phyloP scores from a whole-genome alignment of 2,113 vertebrate genomes.

The Phoenicopterus ruber region DNA sequence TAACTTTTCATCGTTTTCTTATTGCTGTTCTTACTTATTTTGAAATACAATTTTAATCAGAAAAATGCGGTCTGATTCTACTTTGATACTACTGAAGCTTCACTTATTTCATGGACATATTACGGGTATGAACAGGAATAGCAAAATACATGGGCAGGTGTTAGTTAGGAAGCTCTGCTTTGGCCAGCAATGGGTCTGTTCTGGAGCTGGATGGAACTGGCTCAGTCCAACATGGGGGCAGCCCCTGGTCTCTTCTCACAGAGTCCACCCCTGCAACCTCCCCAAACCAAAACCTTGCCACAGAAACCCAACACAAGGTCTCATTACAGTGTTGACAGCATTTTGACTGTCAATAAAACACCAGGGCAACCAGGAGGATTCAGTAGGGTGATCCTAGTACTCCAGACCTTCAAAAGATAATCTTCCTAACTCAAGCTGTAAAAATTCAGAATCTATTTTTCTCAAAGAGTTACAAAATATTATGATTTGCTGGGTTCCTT shows the following conservation, averaged over 20 bases:
- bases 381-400: neutral
- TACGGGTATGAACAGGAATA: neutral
- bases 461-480: neutral
- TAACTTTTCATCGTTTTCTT: neutral
- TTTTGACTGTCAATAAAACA: neutral
- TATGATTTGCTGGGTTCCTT: neutral
- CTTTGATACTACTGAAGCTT: neutral
- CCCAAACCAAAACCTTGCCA: neutral
- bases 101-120: neutral
- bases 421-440: neutral
- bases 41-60: neutral
- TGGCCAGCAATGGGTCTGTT: neutral
- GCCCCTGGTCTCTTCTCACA: neutral
- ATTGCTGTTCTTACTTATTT: neutral
- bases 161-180: neutral
- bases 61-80: neutral
- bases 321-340: neutral
- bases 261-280: neutral
- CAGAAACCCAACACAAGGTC: neutral
- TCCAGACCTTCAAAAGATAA: neutral
- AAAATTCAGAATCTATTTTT: neutral
- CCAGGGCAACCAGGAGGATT: neutral
- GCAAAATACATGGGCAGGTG: neutral
- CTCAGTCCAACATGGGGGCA: neutral
- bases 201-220: neutral